These are phyloP conservation scores for Machimus rusticus DNA, from an alignment of 2,888 invertebrate genomes.

Conservation along the genomic window DNA sequence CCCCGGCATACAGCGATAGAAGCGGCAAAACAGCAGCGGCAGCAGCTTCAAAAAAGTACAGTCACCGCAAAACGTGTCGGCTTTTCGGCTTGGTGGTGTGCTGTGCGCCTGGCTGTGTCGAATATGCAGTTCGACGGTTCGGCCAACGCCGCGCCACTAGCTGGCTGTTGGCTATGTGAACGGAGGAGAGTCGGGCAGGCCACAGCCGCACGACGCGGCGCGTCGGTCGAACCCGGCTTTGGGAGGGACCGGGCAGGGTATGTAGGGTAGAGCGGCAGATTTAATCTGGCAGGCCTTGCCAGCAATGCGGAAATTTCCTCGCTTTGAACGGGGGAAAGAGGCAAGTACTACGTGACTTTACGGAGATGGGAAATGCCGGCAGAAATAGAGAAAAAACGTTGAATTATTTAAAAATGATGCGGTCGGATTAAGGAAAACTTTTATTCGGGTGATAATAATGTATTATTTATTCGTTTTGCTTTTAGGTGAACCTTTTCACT, in stretches of 20 bases:
- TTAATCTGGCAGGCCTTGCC: neutral
- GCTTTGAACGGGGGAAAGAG: neutral
- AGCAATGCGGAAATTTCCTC: neutral
- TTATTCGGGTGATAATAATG: neutral
- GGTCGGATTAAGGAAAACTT: neutral
- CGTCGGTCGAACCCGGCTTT: neutral
- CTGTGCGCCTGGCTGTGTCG: neutral
- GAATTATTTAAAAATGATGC: neutral
- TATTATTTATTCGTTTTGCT: neutral
- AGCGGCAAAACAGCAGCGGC: neutral
- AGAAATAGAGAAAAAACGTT: neutral
- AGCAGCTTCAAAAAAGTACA: slow-evolving; percentile 57
- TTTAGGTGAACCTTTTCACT: neutral
- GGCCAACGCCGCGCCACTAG: neutral
- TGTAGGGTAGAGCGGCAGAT: neutral
- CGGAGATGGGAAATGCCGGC: neutral
- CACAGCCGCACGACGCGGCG: neutral
- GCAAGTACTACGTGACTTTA: neutral
- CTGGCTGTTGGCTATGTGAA: neutral
- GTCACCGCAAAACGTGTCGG: slow-evolving; percentile 57
- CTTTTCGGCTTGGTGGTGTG: neutral
- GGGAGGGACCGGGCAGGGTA: neutral
- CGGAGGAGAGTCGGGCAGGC: neutral
- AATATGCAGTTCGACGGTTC: neutral
- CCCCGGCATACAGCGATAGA: neutral